Evolutionary conservation across 2,113 vertebrate genomes (phyloP).

Genomic region (Nesogale talazaci): DNA sequence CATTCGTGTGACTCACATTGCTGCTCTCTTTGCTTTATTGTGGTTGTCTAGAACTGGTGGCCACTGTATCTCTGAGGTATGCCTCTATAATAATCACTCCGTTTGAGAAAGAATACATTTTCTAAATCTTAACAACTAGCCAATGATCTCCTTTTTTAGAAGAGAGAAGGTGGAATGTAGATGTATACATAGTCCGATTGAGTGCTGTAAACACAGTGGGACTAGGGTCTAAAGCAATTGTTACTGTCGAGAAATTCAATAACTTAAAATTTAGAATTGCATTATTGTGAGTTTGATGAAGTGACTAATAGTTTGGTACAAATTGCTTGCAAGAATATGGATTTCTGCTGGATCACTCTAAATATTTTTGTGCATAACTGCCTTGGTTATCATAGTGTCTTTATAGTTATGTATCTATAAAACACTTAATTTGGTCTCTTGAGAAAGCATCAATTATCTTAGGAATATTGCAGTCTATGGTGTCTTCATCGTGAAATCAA

Average conservation of each 20-base stretch:
- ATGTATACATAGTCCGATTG: not conserved
- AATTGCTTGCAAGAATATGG: not conserved
- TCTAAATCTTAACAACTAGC: not conserved
- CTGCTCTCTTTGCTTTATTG: no score
- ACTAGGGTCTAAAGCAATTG: not conserved
- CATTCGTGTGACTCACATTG: no score
- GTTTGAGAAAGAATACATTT: conserved; percentile 20
- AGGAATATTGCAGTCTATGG: not conserved
- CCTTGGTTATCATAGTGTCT: not conserved
- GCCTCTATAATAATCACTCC: not conserved
- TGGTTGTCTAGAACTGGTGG: no score
- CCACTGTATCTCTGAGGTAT: no score
- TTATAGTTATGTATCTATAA: not conserved
- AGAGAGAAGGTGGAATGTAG: not conserved
- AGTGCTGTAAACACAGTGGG: not conserved
- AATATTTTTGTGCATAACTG: not conserved
- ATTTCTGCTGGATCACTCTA: not conserved
- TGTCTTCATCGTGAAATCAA: not conserved
- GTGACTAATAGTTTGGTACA: not conserved
- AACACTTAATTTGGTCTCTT: not conserved
- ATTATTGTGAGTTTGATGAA: not conserved
- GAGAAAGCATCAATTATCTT: not conserved
- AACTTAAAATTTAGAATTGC: not conserved
- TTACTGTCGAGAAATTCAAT: not conserved
- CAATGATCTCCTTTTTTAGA: not conserved